Percentiles rank a stretch among this genome's conserved stretches.
Evolutionary conservation across 2,113 vertebrate species (phyloP).

Genomic region (Dasyprocta punctata): DNA sequence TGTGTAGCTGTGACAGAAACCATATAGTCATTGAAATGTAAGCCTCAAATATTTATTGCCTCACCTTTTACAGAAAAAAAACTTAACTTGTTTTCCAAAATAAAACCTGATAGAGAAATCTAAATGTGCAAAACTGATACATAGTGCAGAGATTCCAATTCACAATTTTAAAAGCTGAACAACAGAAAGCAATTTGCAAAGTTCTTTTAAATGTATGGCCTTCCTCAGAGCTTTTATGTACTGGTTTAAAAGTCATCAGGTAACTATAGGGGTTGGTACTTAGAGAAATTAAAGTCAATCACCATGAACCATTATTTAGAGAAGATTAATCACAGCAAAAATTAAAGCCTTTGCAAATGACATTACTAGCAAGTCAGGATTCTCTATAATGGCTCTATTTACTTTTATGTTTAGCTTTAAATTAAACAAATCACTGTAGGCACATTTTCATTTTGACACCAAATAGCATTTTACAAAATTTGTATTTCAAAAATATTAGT

Average conservation of each 20-base stretch:
- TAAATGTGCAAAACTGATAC: neutral
- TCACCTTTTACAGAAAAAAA: neutral
- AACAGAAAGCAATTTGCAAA: neutral
- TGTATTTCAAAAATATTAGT: neutral
- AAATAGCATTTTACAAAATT: neutral
- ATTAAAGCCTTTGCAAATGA: neutral
- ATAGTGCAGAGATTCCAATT: neutral
- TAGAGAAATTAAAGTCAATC: neutral
- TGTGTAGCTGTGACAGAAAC: neutral
- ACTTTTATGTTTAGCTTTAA: slow-evolving; percentile 32
- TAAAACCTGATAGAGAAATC: neutral
- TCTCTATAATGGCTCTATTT: neutral
- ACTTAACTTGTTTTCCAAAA: neutral
- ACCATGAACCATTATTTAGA: neutral
- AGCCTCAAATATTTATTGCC: neutral
- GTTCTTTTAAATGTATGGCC: neutral
- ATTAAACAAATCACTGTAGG: neutral
- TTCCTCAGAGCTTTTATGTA: neutral
- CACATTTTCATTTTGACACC: neutral
- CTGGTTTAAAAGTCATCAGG: slow-evolving; percentile 1
- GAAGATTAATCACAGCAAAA: neutral
- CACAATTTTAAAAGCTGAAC: neutral
- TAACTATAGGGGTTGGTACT: neutral
- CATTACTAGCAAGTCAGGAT: neutral
- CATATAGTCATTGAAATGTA: neutral